phyloP scores from a whole-genome alignment of 2,113 vertebrate genomes.

The Plotosus lineatus region DNA sequence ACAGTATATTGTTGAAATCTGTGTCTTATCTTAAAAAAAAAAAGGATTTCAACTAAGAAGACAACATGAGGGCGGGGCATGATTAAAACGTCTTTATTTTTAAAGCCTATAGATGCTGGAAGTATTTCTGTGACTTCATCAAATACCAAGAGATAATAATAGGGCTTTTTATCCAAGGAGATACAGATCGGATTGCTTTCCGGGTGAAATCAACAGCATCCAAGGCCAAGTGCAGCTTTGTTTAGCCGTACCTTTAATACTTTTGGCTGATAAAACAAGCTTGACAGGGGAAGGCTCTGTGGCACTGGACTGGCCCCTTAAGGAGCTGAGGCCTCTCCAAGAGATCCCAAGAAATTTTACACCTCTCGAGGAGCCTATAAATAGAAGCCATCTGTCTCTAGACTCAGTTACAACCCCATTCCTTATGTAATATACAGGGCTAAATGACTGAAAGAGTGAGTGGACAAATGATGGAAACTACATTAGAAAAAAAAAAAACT shows the following conservation, averaged over 20 bases:
- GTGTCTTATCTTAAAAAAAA: background rate
- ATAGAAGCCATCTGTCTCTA: slow-evolving; percentile 77
- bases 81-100: background rate
- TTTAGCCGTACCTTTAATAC: slow-evolving; percentile 67
- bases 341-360: slow-evolving; percentile 79
- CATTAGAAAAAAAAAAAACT: background rate
- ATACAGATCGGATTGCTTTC: slow-evolving; percentile 39
- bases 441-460: background rate
- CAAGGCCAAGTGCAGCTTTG: slow-evolving; percentile 66
- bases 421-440: slow-evolving; percentile 61
- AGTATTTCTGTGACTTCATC: background rate
- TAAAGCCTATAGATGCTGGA: background rate
- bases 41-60: background rate
- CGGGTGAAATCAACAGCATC: background rate
- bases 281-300: slow-evolving; percentile 53
- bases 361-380: slow-evolving; percentile 71
- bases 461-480: slow-evolving; percentile 22
- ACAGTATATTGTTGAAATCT: background rate
- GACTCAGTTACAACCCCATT: slow-evolving; percentile 76
- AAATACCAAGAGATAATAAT: slow-evolving; percentile 34
- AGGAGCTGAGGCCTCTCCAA: slow-evolving; percentile 68
- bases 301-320: slow-evolving; percentile 67
- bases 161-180: slow-evolving; percentile 21
- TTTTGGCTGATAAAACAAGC: slow-evolving; percentile 52
- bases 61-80: background rate